Percentiles rank a stretch among this genome's conserved stretches.
These are phyloP conservation scores for Neuroscelio doddi DNA, from an alignment of 2,888 invertebrate species.

Conservation along the genomic window DNA sequence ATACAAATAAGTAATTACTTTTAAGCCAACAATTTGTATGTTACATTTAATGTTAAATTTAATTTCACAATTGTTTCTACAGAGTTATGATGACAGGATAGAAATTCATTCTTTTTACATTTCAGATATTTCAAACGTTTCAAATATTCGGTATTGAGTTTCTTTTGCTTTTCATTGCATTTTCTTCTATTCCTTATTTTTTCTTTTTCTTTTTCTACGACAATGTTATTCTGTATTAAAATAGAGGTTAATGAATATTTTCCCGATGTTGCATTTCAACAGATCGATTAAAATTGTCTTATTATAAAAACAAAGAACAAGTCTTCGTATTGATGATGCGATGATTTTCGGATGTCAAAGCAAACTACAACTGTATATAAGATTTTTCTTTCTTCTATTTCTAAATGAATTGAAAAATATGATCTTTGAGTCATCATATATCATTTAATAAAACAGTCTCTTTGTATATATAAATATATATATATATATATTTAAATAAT, in stretches of 20 bases:
- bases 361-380: constrained; percentile 58
- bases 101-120: too few relatives aligned
- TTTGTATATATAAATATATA: constrained; percentile 41
- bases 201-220: background rate
- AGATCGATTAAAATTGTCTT: too few relatives aligned
- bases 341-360: constrained; percentile 55
- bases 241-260: background rate
- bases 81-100: too few relatives aligned
- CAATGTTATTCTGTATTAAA: background rate
- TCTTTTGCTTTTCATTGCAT: background rate
- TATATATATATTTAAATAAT: too few relatives aligned
- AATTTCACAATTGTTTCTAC: too few relatives aligned
- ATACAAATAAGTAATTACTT: too few relatives aligned
- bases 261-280: too few relatives aligned
- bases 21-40: too few relatives aligned
- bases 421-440: constrained; percentile 70
- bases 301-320: constrained; percentile 8
- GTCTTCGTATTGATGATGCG: constrained; percentile 11
- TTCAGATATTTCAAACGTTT: too few relatives aligned
- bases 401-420: constrained; percentile 70
- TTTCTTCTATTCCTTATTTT: background rate
- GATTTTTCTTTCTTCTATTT: constrained; percentile 65
- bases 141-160: too few relatives aligned
- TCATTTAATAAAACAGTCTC: constrained; percentile 65
- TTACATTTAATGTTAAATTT: too few relatives aligned